Percentiles rank a stretch among this genome's conserved stretches.
Evolutionary conservation across 2,888 invertebrate genomes (phyloP).

Genomic region (Cylindroiulus punctatus): DNA sequence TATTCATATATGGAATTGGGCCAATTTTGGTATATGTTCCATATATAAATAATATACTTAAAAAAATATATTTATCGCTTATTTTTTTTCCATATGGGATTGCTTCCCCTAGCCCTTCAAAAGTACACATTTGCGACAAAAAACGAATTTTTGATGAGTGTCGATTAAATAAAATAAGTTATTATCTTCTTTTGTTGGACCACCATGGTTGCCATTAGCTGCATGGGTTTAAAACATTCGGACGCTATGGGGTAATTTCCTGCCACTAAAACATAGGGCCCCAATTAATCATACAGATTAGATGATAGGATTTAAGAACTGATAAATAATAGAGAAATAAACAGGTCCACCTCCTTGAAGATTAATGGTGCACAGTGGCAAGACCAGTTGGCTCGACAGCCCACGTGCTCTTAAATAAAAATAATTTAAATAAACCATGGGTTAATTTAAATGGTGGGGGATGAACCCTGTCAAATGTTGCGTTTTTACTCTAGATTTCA

Average conservation of each 20-base stretch:
- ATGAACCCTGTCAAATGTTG: conserved; percentile 35
- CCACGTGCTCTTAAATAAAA: conserved; percentile 34
- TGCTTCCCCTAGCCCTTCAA: background rate
- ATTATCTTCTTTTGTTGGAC: background rate
- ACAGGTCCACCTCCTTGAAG: conserved; percentile 34
- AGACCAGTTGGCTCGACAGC: conserved; percentile 16
- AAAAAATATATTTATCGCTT: no score
- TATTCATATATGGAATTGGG: no score
- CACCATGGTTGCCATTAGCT: background rate
- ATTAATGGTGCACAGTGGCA: background rate
- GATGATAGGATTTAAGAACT: conserved; percentile 30
- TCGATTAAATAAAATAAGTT: background rate
- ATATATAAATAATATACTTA: no score
- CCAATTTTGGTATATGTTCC: no score
- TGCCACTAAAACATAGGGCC: background rate
- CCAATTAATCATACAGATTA: conserved; percentile 30
- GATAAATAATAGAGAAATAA: conserved; percentile 36
- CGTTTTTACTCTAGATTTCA: background rate
- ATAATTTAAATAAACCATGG: conserved; percentile 8
- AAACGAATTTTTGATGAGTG: conserved; percentile 1
- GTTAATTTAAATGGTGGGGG: background rate
- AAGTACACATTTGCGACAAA: background rate
- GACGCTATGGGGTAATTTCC: background rate
- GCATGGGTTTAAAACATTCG: background rate
- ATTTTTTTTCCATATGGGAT: no score